These are phyloP conservation scores for Drosophila funebris DNA, from an alignment of 1,140 invertebrate species.

Conservation along the genomic window DNA sequence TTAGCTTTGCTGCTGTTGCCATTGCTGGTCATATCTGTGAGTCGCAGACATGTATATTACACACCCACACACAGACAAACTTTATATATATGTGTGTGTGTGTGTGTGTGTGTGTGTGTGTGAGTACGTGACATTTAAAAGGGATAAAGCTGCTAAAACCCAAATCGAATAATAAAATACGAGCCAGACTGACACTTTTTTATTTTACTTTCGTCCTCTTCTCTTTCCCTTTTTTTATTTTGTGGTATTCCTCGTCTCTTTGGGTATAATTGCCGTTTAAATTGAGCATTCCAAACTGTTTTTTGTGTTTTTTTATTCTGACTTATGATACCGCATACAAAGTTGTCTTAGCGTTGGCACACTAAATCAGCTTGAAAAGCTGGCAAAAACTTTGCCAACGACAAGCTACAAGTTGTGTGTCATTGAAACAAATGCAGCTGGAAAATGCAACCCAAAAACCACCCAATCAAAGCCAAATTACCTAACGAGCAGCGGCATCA, in stretches of 20 bases:
- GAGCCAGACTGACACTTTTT: slow-evolving; percentile 47
- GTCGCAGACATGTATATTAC: slow-evolving; percentile 62
- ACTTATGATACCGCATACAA: slow-evolving; percentile 18
- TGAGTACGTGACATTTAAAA: slow-evolving; percentile 73
- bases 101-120: slow-evolving; percentile 32
- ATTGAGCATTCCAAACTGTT: slow-evolving; percentile 47
- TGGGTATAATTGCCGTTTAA: slow-evolving; percentile 69
- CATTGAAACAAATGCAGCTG: slow-evolving; percentile 79
- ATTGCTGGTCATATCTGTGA: slow-evolving; percentile 61
- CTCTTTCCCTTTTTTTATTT: too few relatives aligned
- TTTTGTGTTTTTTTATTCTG: slow-evolving; percentile 11
- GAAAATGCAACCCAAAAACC: slow-evolving; percentile 71
- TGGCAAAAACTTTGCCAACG: background rate
- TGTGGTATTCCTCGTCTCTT: background rate
- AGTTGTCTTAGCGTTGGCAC: background rate
- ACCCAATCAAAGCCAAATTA: slow-evolving; percentile 80
- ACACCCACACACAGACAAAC: slow-evolving; percentile 12
- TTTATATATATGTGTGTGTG: slow-evolving; percentile 31
- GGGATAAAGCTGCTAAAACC: slow-evolving; percentile 69
- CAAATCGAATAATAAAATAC: slow-evolving; percentile 79
- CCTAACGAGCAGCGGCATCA: slow-evolving; percentile 76
- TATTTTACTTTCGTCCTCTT: background rate
- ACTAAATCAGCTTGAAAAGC: background rate
- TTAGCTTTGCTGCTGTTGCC: slow-evolving; percentile 47
- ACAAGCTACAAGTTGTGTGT: slow-evolving; percentile 55